Evolutionary conservation across 1,140 invertebrate genomes (phyloP).

Genomic region (Armadillidium nasatum): DNA sequence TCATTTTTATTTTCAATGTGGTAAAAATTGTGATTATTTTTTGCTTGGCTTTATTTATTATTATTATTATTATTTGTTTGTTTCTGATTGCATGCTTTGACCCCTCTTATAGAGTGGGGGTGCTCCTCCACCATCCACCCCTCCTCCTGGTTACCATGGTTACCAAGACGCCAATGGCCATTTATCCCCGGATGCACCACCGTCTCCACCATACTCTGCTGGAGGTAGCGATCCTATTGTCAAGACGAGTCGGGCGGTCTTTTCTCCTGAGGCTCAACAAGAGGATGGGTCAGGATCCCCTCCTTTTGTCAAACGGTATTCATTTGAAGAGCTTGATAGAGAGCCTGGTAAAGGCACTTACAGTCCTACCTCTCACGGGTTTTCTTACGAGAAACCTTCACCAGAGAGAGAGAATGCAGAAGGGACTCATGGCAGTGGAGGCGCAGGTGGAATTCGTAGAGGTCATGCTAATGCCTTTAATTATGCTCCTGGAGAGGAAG

Average conservation of each 20-base stretch:
- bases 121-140: slow-evolving; percentile 29
- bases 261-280: slow-evolving; percentile 22
- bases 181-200: neutral
- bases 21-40: too few relatives aligned
- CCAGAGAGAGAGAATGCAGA: slow-evolving; percentile 3
- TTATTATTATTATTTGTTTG: too few relatives aligned
- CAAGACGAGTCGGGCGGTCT: slow-evolving; percentile 31
- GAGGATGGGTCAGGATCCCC: slow-evolving; percentile 29
- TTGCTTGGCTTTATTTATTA: too few relatives aligned
- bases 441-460: slow-evolving; percentile 17
- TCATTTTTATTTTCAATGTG: too few relatives aligned
- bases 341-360: slow-evolving; percentile 31
- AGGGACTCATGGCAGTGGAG: neutral
- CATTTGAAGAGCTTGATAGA: slow-evolving; percentile 39
- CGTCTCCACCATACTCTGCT: neutral
- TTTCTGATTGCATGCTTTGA: slow-evolving; percentile 4
- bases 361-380: slow-evolving; percentile 34
- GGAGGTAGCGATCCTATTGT: slow-evolving; percentile 29
- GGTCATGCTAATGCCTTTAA: slow-evolving; percentile 42
- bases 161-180: neutral
- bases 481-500: slow-evolving; percentile 39
- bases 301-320: slow-evolving; percentile 37
- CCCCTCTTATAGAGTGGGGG: slow-evolving; percentile 20
- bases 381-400: slow-evolving; percentile 31
- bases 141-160: slow-evolving; percentile 32